Evolutionary conservation across 2,113 vertebrate species (phyloP).

Genomic region (Triplophysa dalaica): DNA sequence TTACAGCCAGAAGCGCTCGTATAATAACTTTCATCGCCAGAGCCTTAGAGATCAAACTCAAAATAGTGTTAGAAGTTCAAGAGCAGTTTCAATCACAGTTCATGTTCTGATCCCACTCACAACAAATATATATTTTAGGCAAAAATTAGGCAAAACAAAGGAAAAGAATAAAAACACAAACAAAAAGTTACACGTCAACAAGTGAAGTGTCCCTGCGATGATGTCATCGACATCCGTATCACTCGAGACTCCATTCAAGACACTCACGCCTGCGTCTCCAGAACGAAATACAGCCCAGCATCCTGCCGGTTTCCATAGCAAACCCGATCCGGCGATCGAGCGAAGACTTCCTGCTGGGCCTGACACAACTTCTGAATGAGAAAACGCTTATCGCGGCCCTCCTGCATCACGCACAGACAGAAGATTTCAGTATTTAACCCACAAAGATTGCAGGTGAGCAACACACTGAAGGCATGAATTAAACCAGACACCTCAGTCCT

Average conservation of each 20-base stretch:
- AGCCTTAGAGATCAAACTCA: not conserved
- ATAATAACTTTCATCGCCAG: too few species aligned
- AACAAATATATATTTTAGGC: not conserved
- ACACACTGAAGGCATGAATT: not conserved
- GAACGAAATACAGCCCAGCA: not conserved
- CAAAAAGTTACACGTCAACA: not conserved
- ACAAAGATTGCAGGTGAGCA: not conserved
- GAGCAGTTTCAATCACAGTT: not conserved
- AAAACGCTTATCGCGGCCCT: slow-evolving; percentile 85
- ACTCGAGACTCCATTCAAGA: not conserved
- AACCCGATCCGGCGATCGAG: not conserved
- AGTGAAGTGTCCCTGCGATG: not conserved
- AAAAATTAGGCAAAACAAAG: not conserved
- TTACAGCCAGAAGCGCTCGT: too few species aligned
- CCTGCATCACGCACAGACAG: slow-evolving; percentile 66
- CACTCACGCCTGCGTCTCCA: slow-evolving; percentile 1
- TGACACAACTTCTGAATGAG: slow-evolving; percentile 85
- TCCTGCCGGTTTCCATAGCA: not conserved
- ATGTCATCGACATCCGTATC: too few species aligned
- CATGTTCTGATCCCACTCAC: not conserved
- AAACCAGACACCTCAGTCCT: too few species aligned
- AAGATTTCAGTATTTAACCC: not conserved
- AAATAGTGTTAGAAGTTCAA: not conserved
- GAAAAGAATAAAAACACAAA: not conserved
- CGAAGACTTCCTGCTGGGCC: slow-evolving; percentile 73